These are phyloP conservation scores for Xanthorhoe designata DNA, from an alignment of 2,888 invertebrate genomes.

Conservation along the genomic window DNA sequence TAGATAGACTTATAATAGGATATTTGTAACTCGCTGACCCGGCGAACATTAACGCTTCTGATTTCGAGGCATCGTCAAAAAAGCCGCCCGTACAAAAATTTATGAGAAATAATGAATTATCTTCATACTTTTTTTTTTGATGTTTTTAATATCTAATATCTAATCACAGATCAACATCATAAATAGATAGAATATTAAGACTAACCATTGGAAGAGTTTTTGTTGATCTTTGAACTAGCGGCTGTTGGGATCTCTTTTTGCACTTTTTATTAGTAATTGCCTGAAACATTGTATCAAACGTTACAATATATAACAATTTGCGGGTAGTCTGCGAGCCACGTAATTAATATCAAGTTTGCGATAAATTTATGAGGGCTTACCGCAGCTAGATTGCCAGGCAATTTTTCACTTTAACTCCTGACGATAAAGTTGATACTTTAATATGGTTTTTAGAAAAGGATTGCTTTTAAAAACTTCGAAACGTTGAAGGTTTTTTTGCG, in stretches of 20 bases:
- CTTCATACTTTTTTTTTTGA: no score
- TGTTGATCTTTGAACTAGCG: no score
- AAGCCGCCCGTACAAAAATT: no score
- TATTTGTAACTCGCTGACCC: no score
- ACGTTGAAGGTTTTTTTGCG: conserved; percentile 22
- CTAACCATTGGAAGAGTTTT: no score
- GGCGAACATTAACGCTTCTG: no score
- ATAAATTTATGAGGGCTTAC: conserved; percentile 46
- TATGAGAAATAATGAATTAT: no score
- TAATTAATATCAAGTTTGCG: conserved; percentile 82
- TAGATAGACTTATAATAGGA: no score
- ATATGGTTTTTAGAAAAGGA: conserved; percentile 9
- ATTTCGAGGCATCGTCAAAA: no score
- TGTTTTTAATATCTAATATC: no score
- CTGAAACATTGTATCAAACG: conserved; percentile 48
- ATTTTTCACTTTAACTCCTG: conserved; percentile 29
- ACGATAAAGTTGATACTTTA: conserved; percentile 9
- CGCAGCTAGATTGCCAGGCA: conserved; percentile 15
- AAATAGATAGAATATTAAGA: no score
- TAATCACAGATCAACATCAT: no score
- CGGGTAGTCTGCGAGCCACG: conserved; percentile 64
- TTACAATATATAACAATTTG: conserved; percentile 71
- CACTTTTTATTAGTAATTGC: neutral
- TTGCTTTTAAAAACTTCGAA: conserved; percentile 21
- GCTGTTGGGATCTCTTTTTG: neutral